Base-by-base conservation (phyloP, 2,888 invertebrate genomes). In the Acrobasis suavella region DNA sequence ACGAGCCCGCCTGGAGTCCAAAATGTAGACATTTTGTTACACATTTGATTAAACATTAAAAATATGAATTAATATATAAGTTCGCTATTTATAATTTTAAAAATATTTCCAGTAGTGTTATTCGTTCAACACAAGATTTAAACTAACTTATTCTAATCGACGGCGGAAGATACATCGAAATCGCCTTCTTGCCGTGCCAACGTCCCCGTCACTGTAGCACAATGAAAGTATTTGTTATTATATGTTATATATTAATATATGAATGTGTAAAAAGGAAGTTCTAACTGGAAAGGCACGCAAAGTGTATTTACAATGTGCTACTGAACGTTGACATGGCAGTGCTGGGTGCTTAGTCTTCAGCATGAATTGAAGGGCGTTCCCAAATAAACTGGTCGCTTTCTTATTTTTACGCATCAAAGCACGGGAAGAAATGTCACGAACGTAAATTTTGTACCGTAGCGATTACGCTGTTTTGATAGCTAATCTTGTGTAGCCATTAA, bases 291-390 rank as follows among this genome's bases (percentile, higher is more conserved):
- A 78, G 76, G 78, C 83, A 85, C 85, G 75, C 76, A 63, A 66
- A 77, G 87, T 89, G 88, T 90, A 89, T 89, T 75, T 89, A 89
- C 89, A 91, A 69, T 68, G 79, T 79, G 82, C 81, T 83, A 75
- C 73, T 64, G 65, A 68, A 74, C 83, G 87, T 87, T 87, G 89
- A 85, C 87, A 81, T 81, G 89, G 82, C 85, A 79, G 85, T 86
- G 87, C 77, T 64, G 59, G 38, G 61, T 49, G 62, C 65, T 66
- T 71, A 72, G 73, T 72, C 74, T 22, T 22, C 22, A 22, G 22
- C 22, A 22, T 22, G 22, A 22, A n/a, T n/a, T 22, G 22, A 1
- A 22, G 22, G 22, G 2, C 22, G 3, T 22, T 22, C 32, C 32
- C 8, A 8, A 32, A 32, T 0, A 7, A 32, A 32, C 32, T 32